These are phyloP conservation scores for Falcaria lacertinaria DNA, from an alignment of 2,888 invertebrate genomes.

Conservation along the genomic window DNA sequence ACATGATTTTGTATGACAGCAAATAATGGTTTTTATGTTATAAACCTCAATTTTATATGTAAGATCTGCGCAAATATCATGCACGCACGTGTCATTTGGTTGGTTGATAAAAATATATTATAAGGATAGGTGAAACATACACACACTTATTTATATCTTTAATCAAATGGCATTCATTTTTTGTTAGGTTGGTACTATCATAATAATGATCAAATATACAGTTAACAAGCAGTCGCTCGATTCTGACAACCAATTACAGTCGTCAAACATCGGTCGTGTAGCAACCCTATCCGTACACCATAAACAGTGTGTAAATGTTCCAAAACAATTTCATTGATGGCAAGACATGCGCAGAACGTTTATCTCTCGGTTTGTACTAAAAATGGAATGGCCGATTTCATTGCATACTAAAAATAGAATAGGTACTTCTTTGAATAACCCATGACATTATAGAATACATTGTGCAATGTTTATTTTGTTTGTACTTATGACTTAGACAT, in stretches of 20 bases:
- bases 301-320: slow-evolving; percentile 16
- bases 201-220: background rate
- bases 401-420: slow-evolving; percentile 20
- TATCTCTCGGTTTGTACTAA: slow-evolving; percentile 23
- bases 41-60: too few relatives aligned
- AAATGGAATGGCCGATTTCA: slow-evolving; percentile 23
- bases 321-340: slow-evolving; percentile 36
- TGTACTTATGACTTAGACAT: background rate
- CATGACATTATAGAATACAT: slow-evolving; percentile 4
- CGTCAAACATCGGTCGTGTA: too few relatives aligned
- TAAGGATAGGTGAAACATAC: background rate
- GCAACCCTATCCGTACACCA: slow-evolving; percentile 18
- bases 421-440: slow-evolving; percentile 3
- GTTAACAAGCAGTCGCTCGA: background rate
- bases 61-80: too few relatives aligned
- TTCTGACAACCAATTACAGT: background rate
- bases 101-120: background rate
- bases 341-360: slow-evolving; percentile 26
- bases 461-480: background rate
- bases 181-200: background rate
- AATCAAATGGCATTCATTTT: background rate
- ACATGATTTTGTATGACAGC: too few relatives aligned
- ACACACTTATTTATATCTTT: background rate
- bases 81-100: too few relatives aligned
- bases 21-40: too few relatives aligned